phyloP scores from a whole-genome alignment of 1,140 invertebrate species.

The Drosophila mauritiana region DNA sequence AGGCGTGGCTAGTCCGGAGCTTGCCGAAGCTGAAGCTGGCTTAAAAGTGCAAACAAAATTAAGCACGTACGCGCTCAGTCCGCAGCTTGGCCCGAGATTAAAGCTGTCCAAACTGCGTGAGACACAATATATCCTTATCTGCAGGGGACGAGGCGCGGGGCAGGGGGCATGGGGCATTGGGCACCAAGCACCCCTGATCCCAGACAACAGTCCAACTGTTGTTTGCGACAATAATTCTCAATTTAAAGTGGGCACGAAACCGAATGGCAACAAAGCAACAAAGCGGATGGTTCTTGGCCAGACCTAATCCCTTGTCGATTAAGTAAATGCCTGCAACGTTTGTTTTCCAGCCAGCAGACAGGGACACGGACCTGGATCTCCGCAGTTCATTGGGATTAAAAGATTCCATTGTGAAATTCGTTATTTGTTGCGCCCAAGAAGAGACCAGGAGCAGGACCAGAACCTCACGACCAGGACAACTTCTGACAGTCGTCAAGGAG shows the following conservation, averaged over 20 bases:
- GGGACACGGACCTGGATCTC: conserved; percentile 41
- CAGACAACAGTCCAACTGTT: conserved; percentile 53
- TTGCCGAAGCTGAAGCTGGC: conserved; percentile 42
- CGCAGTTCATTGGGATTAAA: conserved; percentile 81
- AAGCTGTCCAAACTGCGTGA: conserved; percentile 81
- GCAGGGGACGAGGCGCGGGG: conserved; percentile 13
- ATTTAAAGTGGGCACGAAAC: conserved; percentile 73
- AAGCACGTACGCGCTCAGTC: conserved; percentile 77
- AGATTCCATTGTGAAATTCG: conserved; percentile 74
- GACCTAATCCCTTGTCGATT: conserved; percentile 83
- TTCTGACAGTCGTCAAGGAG: conserved; percentile 60
- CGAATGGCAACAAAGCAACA: conserved; percentile 61
- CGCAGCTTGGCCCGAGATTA: conserved; percentile 70
- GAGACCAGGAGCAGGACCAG: conserved; percentile 25
- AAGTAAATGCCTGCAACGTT: conserved; percentile 83
- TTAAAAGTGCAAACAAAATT: conserved; percentile 83
- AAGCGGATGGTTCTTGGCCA: conserved; percentile 49
- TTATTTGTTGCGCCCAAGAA: conserved; percentile 63
- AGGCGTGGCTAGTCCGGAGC: conserved; percentile 49
- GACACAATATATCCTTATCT: conserved; percentile 84
- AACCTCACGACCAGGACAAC: conserved; percentile 18
- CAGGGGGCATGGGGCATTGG: not conserved
- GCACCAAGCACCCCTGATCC: not conserved
- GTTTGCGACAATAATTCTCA: conserved; percentile 83
- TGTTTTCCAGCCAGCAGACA: conserved; percentile 60